Conservation (phyloP, 2,797 vertebrate genomes). For the Phoxinus dragarum region DNA sequence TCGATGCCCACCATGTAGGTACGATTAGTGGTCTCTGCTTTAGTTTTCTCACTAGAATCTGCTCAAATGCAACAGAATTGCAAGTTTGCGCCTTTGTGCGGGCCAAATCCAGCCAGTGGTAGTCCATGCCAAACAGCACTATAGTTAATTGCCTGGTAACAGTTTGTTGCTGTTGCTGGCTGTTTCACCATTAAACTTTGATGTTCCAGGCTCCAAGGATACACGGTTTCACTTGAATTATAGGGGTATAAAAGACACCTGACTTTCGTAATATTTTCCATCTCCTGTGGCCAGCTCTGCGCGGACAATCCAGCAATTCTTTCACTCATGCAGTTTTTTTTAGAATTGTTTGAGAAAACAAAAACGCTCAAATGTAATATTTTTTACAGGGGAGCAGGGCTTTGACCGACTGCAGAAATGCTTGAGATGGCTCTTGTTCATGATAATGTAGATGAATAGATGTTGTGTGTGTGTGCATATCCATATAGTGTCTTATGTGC, state of each 20-base stretch:
- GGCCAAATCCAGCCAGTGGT: conserved; percentile 19
- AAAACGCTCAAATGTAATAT: conserved; percentile 4
- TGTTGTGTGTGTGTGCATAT: background rate
- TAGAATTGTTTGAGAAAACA: conserved; percentile 22
- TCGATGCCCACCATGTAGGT: background rate
- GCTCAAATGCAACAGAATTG: conserved; percentile 16
- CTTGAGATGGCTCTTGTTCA: background rate
- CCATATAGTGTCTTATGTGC: background rate
- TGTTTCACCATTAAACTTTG: conserved; percentile 44
- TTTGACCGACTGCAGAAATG: conserved; percentile 9
- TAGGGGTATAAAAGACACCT: conserved; percentile 64
- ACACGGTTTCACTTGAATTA: conserved; percentile 42
- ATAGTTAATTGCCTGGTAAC: conserved; percentile 61
- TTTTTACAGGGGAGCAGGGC: background rate
- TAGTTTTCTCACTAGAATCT: conserved; percentile 19
- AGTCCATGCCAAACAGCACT: conserved; percentile 40
- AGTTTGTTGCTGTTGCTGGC: conserved; percentile 58
- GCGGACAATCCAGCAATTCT: conserved; percentile 46
- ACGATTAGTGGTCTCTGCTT: background rate
- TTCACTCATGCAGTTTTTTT: conserved; percentile 33
- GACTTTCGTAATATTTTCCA: conserved; percentile 69
- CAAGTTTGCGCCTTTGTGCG: conserved; percentile 18
- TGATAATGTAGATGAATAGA: background rate
- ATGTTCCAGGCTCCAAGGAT: conserved; percentile 45
- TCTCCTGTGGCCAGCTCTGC: conserved; percentile 50